phyloP scores from a whole-genome alignment of 35 echinoderm and acorn worm species.

The Apostichopus japonicus region DNA sequence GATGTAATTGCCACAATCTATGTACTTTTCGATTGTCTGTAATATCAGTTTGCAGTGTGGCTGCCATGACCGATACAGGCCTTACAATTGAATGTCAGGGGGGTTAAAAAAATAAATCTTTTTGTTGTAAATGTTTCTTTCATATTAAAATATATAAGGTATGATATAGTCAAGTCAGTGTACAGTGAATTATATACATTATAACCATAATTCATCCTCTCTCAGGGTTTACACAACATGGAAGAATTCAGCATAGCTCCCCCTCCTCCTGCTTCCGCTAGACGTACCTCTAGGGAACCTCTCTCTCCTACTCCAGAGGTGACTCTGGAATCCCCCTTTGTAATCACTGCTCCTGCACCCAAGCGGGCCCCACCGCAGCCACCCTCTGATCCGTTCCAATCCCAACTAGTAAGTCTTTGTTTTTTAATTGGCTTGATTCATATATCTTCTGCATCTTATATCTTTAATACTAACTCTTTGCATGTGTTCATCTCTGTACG shows the following conservation, averaged over 20 bases:
- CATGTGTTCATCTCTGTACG: no score
- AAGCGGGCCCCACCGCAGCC: constrained; percentile 14
- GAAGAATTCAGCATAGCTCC: constrained; percentile 37
- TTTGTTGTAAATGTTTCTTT: no score
- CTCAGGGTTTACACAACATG: constrained; percentile 44
- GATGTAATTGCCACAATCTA: no score
- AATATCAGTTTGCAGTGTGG: no score
- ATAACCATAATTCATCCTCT: background rate
- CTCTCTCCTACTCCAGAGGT: constrained; percentile 49
- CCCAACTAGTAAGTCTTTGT: constrained; percentile 22
- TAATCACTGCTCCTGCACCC: constrained; percentile 9
- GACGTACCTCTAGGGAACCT: constrained; percentile 26
- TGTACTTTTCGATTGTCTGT: no score
- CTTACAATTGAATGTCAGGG: no score
- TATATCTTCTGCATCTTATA: background rate
- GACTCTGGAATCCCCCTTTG: constrained; percentile 4
- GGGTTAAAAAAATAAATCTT: no score
- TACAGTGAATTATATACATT: no score
- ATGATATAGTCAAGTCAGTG: no score
- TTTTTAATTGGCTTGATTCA: background rate
- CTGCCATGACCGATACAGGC: no score
- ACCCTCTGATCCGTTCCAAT: constrained; percentile 25
- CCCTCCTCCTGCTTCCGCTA: constrained; percentile 28
- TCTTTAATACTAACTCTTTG: no score
- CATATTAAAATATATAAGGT: no score